Evolutionary conservation across 2,113 vertebrate genomes (phyloP).

Genomic region (Xiphorhynchus elegans): DNA sequence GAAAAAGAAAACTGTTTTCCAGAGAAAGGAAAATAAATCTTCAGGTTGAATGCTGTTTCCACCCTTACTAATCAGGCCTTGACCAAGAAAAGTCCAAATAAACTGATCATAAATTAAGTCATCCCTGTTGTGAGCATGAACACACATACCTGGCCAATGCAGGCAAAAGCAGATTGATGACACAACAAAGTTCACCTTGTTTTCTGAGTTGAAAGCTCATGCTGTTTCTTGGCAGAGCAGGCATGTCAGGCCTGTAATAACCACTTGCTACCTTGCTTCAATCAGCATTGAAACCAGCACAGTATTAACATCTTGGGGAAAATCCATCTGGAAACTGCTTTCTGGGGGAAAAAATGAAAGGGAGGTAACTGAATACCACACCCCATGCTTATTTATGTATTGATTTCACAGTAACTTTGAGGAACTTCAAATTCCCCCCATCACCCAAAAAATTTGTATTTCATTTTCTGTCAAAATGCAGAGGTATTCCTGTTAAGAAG

Average conservation of each 20-base stretch:
- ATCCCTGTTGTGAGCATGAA: neutral
- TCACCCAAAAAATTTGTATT: neutral
- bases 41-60: neutral
- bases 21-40: neutral
- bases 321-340: conserved; percentile 48
- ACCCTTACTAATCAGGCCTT: neutral
- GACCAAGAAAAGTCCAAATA: neutral
- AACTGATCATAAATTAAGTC: neutral
- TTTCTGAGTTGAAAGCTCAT: conserved; percentile 34
- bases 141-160: neutral
- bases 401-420: neutral
- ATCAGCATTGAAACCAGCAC: neutral
- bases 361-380: neutral
- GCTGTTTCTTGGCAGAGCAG: conserved; percentile 52
- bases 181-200: conserved; percentile 30
- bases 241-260: conserved; percentile 36
- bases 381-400: neutral
- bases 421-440: neutral
- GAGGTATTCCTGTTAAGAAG: neutral
- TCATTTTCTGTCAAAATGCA: neutral
- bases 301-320: conserved; percentile 38
- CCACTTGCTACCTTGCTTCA: conserved; percentile 34
- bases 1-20: neutral
- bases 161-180: conserved; percentile 12
- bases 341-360: neutral